A percentile compares a stretch with the other conserved stretches of the same genome.
These are phyloP conservation scores for Hippocampus kuda DNA, from an alignment of 2,797 vertebrate species.

Conservation along the genomic window DNA sequence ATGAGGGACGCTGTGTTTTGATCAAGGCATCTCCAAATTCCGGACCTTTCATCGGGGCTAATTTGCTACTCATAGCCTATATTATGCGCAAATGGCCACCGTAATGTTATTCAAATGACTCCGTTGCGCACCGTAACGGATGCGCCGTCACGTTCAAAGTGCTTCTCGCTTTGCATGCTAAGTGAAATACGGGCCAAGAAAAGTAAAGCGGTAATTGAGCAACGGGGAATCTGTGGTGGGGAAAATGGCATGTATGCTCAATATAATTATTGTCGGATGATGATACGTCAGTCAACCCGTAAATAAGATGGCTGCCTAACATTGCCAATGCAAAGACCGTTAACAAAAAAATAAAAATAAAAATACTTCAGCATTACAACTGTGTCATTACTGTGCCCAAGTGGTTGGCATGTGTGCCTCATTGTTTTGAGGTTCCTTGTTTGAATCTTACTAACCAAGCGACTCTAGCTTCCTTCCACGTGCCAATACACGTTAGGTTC, in stretches of 20 bases:
- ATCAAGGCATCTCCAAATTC: not conserved
- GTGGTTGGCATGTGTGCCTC: not conserved
- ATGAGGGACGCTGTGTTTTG: not conserved
- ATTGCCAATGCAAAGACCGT: not conserved
- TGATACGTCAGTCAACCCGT: not conserved
- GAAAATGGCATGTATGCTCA: not conserved
- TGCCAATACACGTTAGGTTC: too few relatives aligned
- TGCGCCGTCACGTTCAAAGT: not conserved
- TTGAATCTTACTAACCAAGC: not conserved
- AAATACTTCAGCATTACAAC: not conserved
- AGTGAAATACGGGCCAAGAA: not conserved
- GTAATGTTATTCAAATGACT: constrained; percentile 10
- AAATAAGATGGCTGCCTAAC: not conserved
- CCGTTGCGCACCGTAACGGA: not conserved
- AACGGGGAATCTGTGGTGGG: not conserved
- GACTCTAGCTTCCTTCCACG: too few relatives aligned
- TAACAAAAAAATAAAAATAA: not conserved
- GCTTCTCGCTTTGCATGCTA: constrained; percentile 4
- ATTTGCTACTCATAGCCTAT: constrained; percentile 6
- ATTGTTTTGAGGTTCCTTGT: not conserved
- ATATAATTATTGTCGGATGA: not conserved
- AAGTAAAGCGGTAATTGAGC: constrained; percentile 3
- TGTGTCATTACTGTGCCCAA: not conserved
- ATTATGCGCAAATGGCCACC: constrained; percentile 3
- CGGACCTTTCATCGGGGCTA: not conserved